phyloP scores from a whole-genome alignment of 2,113 vertebrate species.

The Salminus brasiliensis region DNA sequence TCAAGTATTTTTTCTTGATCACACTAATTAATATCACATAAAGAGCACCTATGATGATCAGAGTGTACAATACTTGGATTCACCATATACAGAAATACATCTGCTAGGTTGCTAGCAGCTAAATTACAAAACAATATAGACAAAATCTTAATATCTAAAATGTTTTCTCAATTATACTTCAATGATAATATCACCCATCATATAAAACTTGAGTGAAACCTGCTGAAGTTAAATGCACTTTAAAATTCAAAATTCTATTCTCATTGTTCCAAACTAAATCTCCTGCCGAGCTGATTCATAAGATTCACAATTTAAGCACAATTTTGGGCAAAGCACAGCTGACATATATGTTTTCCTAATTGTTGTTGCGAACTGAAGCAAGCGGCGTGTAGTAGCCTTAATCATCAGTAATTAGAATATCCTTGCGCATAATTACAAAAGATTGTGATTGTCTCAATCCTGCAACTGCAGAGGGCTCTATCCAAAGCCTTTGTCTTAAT shows the following conservation, averaged over 20 bases:
- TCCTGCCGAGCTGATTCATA: constrained; percentile 81
- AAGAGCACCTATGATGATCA: no score
- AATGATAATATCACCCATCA: constrained; percentile 66
- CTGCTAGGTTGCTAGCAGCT: background rate
- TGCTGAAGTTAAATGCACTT: constrained; percentile 55
- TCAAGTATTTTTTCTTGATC: no score
- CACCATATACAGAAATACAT: no score
- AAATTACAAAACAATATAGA: background rate
- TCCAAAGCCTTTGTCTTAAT: constrained; percentile 86
- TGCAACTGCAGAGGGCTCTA: constrained; percentile 84
- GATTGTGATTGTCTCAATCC: constrained; percentile 98
- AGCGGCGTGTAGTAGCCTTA: constrained; percentile 89
- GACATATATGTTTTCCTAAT: constrained; percentile 95
- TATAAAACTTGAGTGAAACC: constrained; percentile 58
- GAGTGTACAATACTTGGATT: no score
- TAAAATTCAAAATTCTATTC: constrained; percentile 76
- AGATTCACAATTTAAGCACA: constrained; percentile 84
- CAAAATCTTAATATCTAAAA: no score
- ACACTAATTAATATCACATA: no score
- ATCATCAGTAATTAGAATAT: constrained; percentile 98
- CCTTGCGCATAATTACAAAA: constrained; percentile 94
- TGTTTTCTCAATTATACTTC: constrained; percentile 44
- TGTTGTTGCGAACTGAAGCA: constrained; percentile 86
- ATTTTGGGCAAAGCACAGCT: constrained; percentile 84
- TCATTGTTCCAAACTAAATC: constrained; percentile 84